Base-by-base conservation (phyloP, 2,113 vertebrate species). In the Centropus bengalensis region DNA sequence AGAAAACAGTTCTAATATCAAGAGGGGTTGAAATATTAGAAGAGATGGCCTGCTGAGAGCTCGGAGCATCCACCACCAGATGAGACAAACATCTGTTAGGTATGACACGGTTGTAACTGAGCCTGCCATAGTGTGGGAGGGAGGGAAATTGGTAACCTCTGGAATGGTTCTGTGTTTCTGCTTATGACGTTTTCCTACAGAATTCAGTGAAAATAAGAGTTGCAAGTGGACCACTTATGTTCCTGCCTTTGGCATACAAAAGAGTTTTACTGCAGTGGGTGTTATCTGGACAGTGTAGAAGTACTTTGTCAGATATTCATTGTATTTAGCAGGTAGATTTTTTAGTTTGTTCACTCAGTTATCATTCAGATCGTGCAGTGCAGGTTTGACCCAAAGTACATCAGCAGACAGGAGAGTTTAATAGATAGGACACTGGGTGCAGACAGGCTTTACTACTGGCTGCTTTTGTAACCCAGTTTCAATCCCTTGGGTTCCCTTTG, bases 71-170 rank as follows among this genome's bases (percentile, higher is more conserved):
- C 85, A 79, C 73, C 67, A 79, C 40, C 67, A 78, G 74, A 93
- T 87, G 78, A 85, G 70, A 54, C 78, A 91, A 94, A 86, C 90
- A 93, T 81, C 89, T 96, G 90, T 62, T 91, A 62, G 88, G 70
- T 89, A 95, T 95, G 92, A 93, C 62, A 87, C 2, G 79, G 82
- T 62, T 93, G 24, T 91, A 82, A 73, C 62, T 67, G 66, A 91
- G 82, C 40, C 40, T 93, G 62, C 62, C 2, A 7, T 85, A 56
- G 36, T 88, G 87, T 85, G 78, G 74, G 85, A 54, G 20, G 33
- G 49, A n/a, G 54, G 33, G 26, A 79, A 87, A 82, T 23, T 70
- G 93, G 40, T 60, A 79, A 91, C 66, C 78, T 95, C 67, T 96
- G 82, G 58, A 85, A n/a, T 69, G 40, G 85, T 54, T 73, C 51